Base-by-base conservation (phyloP, 2,797 vertebrate genomes). In the Cirrhinus molitorella region DNA sequence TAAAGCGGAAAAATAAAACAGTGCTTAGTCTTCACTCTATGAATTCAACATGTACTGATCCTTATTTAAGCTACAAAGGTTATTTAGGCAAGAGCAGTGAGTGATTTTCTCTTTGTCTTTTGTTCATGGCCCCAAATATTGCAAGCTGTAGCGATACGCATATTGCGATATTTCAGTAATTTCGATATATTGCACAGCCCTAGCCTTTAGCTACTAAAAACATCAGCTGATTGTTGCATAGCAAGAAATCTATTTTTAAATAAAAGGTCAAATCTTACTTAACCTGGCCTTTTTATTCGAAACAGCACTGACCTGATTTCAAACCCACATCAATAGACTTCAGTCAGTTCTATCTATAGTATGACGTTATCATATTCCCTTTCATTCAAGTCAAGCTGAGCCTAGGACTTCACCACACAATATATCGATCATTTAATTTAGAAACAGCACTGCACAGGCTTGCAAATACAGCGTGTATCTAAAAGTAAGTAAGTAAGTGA, bases 401-500 rank as follows among this genome's bases (percentile, higher is more conserved):
- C 21, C 49, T 57, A 53, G 16, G 31, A 59, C 25, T 25, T 43
- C 19, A 59, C 72, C 45, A 17, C 73, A 72, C n/a, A 73, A 63
- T 17, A 21, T 11, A 34, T 11, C 17, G n/a, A 53, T 25, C 5
- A 13, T 55, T 43, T 2, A 28, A n/a, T 61, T 61, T 16, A 61
- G 57, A 61, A 28, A 28, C 23, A 14, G 57, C 23, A 28, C 55
- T 6, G 17, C 19, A 21, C 51, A 53, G 51, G 7, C 5, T 65
- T 21, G 34, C 55, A 63, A 34, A 17, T 31, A 16, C 25, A 77
- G 53, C 23, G 43, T 68, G 40, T 51, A 17, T 81, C 61, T 79
- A 68, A 61, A 70, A 75, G 79, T 47, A 79, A 80, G 82, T 74
- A 77, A 40, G 49, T 85, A 78, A 8, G 25, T 7, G 59, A 68